Conservation (phyloP, 2,797 vertebrate species). For the Clamator glandarius region DNA sequence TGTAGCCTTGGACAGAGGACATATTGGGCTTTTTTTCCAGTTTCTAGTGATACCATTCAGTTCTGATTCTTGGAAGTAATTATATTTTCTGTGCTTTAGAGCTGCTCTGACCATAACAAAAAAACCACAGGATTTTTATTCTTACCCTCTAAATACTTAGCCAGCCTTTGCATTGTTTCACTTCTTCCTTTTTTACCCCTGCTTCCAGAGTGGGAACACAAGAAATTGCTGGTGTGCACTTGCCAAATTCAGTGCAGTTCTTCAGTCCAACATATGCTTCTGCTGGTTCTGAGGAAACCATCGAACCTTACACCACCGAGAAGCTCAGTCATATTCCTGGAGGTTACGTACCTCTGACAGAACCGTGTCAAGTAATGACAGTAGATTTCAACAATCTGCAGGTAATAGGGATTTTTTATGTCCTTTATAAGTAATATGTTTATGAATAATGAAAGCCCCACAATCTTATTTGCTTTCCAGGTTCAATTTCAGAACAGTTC, state of each 20-base stretch:
- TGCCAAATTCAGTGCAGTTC: slow-evolving; percentile 83
- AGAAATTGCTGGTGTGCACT: slow-evolving; percentile 83
- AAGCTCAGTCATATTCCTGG: slow-evolving; percentile 90
- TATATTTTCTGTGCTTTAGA: not conserved
- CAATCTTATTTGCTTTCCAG: not conserved
- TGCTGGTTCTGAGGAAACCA: slow-evolving; percentile 82
- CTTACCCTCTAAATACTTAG: not conserved
- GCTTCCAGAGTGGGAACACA: slow-evolving; percentile 80
- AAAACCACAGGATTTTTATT: not conserved
- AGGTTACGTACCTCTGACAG: slow-evolving; percentile 87
- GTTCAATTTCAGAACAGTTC: not conserved
- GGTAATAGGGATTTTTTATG: slow-evolving; percentile 71
- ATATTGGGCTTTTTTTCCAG: not conserved
- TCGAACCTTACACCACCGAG: slow-evolving; percentile 97
- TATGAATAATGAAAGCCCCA: accelerated
- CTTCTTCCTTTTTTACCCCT: not conserved
- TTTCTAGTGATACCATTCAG: not conserved
- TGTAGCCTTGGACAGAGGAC: not conserved
- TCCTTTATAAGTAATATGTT: not conserved
- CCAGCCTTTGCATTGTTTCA: not conserved
- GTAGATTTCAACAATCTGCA: slow-evolving; percentile 92
- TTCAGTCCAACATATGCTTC: slow-evolving; percentile 85
- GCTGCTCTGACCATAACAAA: not conserved
- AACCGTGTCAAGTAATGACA: slow-evolving; percentile 86
- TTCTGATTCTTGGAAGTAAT: not conserved